Percentiles rank a stretch among this genome's conserved stretches.
Conservation (phyloP, 2,888 invertebrate genomes). For the Salpingus planirostris region DNA sequence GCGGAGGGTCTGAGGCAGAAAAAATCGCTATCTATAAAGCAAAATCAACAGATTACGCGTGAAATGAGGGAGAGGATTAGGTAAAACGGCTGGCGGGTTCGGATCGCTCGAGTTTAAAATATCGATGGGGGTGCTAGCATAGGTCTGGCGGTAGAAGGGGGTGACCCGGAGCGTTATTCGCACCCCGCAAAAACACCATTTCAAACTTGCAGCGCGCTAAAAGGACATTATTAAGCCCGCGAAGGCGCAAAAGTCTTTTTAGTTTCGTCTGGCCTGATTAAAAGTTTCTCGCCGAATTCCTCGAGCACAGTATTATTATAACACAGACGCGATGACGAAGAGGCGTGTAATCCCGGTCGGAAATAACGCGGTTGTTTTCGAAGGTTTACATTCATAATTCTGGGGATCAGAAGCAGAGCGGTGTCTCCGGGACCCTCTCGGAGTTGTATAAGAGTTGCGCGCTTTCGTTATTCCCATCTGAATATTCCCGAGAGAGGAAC, state of each 20-base stretch:
- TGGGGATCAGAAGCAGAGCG: constrained; percentile 11
- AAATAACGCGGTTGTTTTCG: constrained; percentile 14
- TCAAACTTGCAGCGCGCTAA: too few species aligned
- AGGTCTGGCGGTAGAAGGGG: too few species aligned
- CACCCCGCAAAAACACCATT: too few species aligned
- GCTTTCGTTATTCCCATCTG: constrained; percentile 15
- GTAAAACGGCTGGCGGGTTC: too few species aligned
- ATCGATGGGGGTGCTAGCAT: too few species aligned
- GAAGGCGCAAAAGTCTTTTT: constrained; percentile 4
- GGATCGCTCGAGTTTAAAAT: too few species aligned
- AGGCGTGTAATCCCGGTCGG: constrained; percentile 13
- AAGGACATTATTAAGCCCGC: constrained; percentile 10
- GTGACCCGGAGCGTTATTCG: too few species aligned
- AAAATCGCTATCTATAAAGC: too few species aligned
- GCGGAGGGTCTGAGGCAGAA: too few species aligned
- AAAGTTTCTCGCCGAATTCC: constrained; percentile 6
- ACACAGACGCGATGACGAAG: constrained; percentile 4
- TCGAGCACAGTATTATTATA: constrained; percentile 3
- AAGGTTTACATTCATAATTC: constrained; percentile 19
- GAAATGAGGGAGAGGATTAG: too few species aligned
- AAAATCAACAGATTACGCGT: too few species aligned
- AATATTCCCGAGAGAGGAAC: constrained; percentile 17
- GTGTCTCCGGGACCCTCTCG: constrained; percentile 7
- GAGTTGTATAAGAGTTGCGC: constrained; percentile 10
- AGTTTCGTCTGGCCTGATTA: constrained; percentile 11